Evolutionary conservation across 2,113 vertebrate genomes (phyloP).

Genomic region (Mus spicilegus): DNA sequence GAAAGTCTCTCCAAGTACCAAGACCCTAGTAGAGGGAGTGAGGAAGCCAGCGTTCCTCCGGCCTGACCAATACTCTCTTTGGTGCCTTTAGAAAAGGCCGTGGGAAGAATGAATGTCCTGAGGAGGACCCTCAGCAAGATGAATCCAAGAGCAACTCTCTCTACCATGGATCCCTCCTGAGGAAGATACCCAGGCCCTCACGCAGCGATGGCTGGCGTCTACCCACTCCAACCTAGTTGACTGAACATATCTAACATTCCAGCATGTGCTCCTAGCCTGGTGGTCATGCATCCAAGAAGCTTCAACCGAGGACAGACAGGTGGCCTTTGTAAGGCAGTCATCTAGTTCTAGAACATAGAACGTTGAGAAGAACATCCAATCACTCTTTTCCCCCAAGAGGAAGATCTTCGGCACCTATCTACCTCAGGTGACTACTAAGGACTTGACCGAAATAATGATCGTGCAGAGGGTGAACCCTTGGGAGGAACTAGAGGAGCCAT

Average conservation of each 20-base stretch:
- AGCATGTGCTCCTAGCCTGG: background rate
- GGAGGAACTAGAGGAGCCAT: background rate
- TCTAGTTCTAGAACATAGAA: slow-evolving; percentile 71
- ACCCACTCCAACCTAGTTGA: background rate
- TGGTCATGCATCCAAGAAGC: background rate
- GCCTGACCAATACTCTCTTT: background rate
- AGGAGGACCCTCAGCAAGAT: background rate
- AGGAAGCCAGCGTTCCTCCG: background rate
- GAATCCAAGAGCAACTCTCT: background rate
- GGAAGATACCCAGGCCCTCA: background rate
- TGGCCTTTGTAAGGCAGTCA: background rate
- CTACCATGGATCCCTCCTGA: background rate
- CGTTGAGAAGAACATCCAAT: slow-evolving; percentile 44
- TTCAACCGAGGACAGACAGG: background rate
- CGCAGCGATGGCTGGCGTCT: background rate
- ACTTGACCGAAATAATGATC: slow-evolving; percentile 75
- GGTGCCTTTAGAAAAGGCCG: fast-evolving
- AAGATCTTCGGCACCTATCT: background rate
- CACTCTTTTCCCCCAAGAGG: background rate
- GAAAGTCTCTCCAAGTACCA: background rate
- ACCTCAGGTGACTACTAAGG: slow-evolving; percentile 53
- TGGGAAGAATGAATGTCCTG: fast-evolving
- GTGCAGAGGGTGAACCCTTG: background rate
- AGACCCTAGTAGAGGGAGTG: background rate
- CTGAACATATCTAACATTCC: background rate